Base-by-base conservation (phyloP, 2,797 vertebrate species). In the Mus caroli region DNA sequence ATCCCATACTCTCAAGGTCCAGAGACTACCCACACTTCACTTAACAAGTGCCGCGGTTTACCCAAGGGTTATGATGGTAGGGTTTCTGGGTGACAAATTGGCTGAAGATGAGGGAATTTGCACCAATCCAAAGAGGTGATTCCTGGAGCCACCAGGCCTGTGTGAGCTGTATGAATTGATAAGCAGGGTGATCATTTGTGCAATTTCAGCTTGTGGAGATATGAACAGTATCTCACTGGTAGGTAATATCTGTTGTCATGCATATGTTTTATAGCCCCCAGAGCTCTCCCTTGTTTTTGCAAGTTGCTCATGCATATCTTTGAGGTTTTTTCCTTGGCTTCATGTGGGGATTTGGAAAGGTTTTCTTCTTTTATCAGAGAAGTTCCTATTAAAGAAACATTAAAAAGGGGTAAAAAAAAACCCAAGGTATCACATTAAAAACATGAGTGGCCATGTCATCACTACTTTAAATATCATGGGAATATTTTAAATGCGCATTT, bases 221-320 rank as follows among this genome's bases (percentile, higher is more conserved):
- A 96, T 15, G 97, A 98, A 98, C 97, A 97, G 93, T 98, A 98
- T 97, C 98, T 98, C 97, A 88, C 98, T 94, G 92, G 97, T 97
- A 97, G 97, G 97, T 98, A 98, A 97, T 98, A 98, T 95, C 97
- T 91, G 94, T 96, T 98, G 98, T 98, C 97, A 6, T 92, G 97
- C 96, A 95, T 96, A 96, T 97, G 97, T 96, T 98, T 98, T 98
- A 98, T 98, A 97, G 98, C 92, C 97, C 97, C 92, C 95, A 97
- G 97, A 97, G 97, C 84, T 91, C 92, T 90, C 93, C 98, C 96
- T 98, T 98, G 85, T 97, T 97, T 97, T 96, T 94, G 71, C 92
- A 98, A 98, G 95, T 96, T 2, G 11, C 95, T 97, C 95, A 97
- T 98, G 96, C 94, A 90, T 98, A 96, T 62, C 97, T 98, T 98